Percentiles rank a stretch among this genome's conserved stretches.
Evolutionary conservation across 2,888 invertebrate species (phyloP).

Genomic region (Synanthedon formicaeformis): DNA sequence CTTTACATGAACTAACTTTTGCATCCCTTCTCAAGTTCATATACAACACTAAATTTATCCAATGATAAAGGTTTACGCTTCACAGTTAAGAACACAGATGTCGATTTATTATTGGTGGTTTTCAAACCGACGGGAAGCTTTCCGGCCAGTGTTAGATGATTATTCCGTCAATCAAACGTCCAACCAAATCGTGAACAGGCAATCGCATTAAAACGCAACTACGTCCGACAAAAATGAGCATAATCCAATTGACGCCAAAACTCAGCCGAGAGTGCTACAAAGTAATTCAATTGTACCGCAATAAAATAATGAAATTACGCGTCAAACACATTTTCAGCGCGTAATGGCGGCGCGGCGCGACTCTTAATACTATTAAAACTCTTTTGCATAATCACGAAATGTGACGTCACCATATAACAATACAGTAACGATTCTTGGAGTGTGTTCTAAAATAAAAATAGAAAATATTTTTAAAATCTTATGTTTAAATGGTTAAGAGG

Average conservation of each 20-base stretch:
- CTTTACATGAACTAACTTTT: too few species aligned
- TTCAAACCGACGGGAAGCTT: neutral
- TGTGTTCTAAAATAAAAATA: too few species aligned
- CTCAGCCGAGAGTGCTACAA: conserved; percentile 23
- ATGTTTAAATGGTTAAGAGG: too few species aligned
- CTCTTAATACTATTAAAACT: conserved; percentile 45
- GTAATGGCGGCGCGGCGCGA: conserved; percentile 29
- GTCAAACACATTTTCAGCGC: conserved; percentile 54
- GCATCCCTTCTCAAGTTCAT: too few species aligned
- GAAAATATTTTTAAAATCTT: too few species aligned
- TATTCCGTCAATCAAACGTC: neutral
- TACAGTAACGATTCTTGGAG: neutral
- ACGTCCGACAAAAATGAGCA: conserved; percentile 14
- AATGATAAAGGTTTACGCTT: too few species aligned
- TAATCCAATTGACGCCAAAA: conserved; percentile 31
- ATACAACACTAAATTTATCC: too few species aligned
- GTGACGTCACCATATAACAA: conserved; percentile 10
- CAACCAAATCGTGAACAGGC: neutral
- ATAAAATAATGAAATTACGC: conserved; percentile 59
- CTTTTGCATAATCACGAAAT: conserved; percentile 54
- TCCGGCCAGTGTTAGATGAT: neutral
- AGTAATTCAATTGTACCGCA: conserved; percentile 50
- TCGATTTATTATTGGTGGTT: neutral
- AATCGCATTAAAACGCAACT: conserved; percentile 3
- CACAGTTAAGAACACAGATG: too few species aligned